Percentiles rank a stretch among this genome's conserved stretches.
Conservation (phyloP, 2,113 vertebrate genomes). For the Chaetorhynchus papuensis region DNA sequence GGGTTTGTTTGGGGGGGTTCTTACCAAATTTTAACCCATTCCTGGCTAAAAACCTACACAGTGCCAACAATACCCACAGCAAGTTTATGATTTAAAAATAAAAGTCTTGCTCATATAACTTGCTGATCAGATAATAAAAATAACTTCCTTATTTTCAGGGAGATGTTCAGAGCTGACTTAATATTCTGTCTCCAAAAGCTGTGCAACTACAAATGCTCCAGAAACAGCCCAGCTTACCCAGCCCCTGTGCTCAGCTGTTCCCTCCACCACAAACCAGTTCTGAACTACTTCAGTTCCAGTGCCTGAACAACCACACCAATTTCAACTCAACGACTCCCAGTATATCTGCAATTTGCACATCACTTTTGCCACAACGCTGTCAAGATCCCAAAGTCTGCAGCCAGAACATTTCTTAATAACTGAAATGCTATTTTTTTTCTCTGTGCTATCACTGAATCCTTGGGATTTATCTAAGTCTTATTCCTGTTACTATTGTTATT, state of each 20-base stretch:
- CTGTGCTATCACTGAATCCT: not conserved
- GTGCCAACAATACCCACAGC: not conserved
- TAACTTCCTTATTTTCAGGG: not conserved
- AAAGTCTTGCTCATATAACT: not conserved
- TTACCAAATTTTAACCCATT: not conserved
- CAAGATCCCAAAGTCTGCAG: not conserved
- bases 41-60: not conserved
- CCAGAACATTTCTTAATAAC: not conserved
- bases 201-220: not conserved
- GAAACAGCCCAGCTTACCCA: not conserved
- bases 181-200: not conserved
- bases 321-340: not conserved
- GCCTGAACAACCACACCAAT: not conserved
- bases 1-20: not conserved
- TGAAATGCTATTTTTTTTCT: not conserved
- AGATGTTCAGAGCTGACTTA: not conserved
- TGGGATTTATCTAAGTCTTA: not conserved
- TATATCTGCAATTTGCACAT: not conserved
- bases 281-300: not conserved
- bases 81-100: not conserved
- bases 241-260: not conserved
- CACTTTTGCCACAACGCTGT: not conserved
- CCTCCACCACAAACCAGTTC: not conserved
- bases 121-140: not conserved
- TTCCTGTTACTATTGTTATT: not conserved